These are phyloP conservation scores for Nematostella vectensis DNA, from an alignment of 92 coral and sea anemone species.

Conservation along the genomic window DNA sequence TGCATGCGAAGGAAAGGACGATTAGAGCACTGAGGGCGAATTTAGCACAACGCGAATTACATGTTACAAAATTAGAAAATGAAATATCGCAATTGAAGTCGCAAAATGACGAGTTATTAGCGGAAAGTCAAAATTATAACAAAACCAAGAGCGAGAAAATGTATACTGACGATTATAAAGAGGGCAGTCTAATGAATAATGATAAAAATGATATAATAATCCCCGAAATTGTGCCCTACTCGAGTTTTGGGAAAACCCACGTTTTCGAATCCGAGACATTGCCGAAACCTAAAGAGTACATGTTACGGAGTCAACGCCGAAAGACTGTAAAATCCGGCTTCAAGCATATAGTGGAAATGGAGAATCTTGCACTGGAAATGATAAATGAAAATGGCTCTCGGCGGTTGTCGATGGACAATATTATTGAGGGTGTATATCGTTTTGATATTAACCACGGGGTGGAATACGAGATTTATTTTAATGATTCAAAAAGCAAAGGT, in stretches of 20 bases:
- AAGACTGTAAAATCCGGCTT: conserved; percentile 36
- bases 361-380: conserved; percentile 24
- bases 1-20: conserved; percentile 23
- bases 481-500: conserved; percentile 16
- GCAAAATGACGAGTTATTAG: conserved; percentile 28
- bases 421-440: conserved; percentile 67
- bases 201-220: conserved; percentile 14
- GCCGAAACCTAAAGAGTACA: conserved; percentile 57
- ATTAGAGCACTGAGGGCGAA: conserved; percentile 30
- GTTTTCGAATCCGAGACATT: conserved; percentile 44
- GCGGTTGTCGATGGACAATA: conserved; percentile 33
- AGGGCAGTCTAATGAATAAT: conserved; percentile 7
- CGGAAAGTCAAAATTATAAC: conserved; percentile 12
- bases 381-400: conserved; percentile 48
- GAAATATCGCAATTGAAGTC: conserved; percentile 32
- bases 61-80: conserved; percentile 14
- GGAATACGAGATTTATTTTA: conserved; percentile 67
- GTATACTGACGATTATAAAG: neutral
- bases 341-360: conserved; percentile 48
- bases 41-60: conserved; percentile 16
- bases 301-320: conserved; percentile 36
- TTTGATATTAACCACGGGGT: conserved; percentile 61
- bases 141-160: neutral
- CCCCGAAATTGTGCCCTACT: conserved; percentile 48
- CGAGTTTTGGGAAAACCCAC: conserved; percentile 66